Conservation (phyloP, 2,113 vertebrate genomes). For the Cavia aperea region DNA sequence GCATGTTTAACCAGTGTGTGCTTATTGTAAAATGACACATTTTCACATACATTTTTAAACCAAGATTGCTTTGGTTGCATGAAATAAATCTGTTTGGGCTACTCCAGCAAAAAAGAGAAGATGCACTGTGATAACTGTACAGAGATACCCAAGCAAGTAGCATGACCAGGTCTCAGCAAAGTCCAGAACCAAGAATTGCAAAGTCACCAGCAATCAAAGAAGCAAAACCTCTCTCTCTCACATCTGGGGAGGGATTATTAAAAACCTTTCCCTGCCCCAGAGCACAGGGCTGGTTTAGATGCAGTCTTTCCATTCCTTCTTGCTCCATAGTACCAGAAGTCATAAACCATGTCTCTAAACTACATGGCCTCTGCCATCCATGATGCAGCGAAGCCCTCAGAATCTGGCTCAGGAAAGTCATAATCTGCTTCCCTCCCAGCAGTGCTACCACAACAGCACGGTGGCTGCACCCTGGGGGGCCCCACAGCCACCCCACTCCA, state of each 20-base stretch:
- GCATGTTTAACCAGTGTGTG: fast-evolving
- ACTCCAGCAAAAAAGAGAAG: neutral
- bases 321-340: neutral
- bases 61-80: neutral
- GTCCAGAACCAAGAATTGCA: neutral
- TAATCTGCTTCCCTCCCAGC: neutral
- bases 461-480: neutral
- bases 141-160: neutral
- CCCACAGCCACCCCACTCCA: neutral
- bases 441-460: too few relatives aligned
- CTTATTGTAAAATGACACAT: neutral
- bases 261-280: neutral
- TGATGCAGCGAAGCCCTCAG: neutral
- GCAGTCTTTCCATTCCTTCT: neutral
- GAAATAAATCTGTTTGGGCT: neutral
- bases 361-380: fast-evolving
- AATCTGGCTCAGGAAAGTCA: neutral
- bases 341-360: neutral
- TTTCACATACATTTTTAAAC: neutral
- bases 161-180: neutral
- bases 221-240: neutral
- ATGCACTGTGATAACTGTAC: neutral
- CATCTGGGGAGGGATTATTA: neutral
- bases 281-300: neutral
- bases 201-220: neutral